A percentile compares a stretch with the other conserved stretches of the same genome.
Conservation (phyloP, 2,888 invertebrate species). For the Microchrysa polita region DNA sequence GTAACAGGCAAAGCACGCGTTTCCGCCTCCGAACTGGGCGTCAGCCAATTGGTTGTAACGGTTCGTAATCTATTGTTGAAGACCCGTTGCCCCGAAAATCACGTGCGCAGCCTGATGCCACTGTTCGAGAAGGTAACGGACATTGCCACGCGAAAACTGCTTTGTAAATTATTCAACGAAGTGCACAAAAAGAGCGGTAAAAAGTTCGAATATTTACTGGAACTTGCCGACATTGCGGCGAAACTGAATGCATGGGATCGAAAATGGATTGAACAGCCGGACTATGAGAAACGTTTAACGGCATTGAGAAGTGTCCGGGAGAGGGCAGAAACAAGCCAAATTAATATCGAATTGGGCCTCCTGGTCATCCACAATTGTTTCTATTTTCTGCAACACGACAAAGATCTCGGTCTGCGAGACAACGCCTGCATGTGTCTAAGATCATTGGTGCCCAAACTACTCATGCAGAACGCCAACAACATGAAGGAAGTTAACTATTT, state of each 20-base stretch:
- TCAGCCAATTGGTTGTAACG: conserved; percentile 76
- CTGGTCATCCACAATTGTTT: conserved; percentile 85
- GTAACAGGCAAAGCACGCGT: conserved; percentile 23
- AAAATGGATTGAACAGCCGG: conserved; percentile 93
- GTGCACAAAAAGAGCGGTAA: conserved; percentile 63
- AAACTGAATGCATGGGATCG: conserved; percentile 89
- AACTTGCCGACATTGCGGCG: conserved; percentile 67
- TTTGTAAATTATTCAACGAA: conserved; percentile 71
- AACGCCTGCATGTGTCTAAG: conserved; percentile 80
- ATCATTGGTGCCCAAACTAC: conserved; percentile 72
- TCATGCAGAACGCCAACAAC: conserved; percentile 67
- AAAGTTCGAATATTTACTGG: conserved; percentile 59
- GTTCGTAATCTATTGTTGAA: conserved; percentile 79
- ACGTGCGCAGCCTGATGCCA: conserved; percentile 76
- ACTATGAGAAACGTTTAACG: conserved; percentile 82
- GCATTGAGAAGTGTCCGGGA: conserved; percentile 77
- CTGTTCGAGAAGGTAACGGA: conserved; percentile 75
- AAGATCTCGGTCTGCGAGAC: conserved; percentile 85
- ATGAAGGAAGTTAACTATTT: conserved; percentile 72
- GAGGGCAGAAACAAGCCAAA: conserved; percentile 63
- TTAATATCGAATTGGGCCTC: conserved; percentile 70
- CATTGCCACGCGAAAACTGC: conserved; percentile 73
- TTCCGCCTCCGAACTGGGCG: conserved; percentile 69
- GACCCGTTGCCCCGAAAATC: conserved; percentile 71
- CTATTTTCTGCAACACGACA: conserved; percentile 78